These are phyloP conservation scores for Sarcophaga peregrina DNA, from an alignment of 1,140 invertebrate species.

Conservation along the genomic window DNA sequence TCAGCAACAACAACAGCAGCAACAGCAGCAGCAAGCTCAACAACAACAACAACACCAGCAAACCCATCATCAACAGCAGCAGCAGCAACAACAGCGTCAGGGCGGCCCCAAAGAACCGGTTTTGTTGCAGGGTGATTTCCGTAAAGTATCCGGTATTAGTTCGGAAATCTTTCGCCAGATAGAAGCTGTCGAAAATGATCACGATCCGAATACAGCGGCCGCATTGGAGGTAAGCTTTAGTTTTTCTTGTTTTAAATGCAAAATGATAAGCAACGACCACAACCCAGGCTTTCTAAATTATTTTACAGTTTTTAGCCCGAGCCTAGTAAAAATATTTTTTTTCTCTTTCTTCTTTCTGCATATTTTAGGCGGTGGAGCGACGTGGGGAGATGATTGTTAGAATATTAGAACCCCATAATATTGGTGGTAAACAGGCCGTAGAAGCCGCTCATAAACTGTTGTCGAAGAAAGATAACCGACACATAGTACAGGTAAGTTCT, in stretches of 20 bases:
- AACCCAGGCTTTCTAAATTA: too few relatives aligned
- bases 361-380: conserved; percentile 81
- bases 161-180: conserved; percentile 96
- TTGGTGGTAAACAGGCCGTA: conserved; percentile 80
- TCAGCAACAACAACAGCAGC: conserved; percentile 73
- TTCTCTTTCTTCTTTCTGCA: conserved; percentile 41
- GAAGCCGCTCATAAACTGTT: conserved; percentile 87
- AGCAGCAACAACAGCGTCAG: conserved; percentile 53
- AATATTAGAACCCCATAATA: conserved; percentile 85
- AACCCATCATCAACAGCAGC: conserved; percentile 49
- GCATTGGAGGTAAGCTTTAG: conserved; percentile 77
- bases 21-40: conserved; percentile 54
- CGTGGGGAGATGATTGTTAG: conserved; percentile 95
- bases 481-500: conserved; percentile 72
- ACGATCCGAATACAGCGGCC: conserved; percentile 89
- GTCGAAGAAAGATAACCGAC: conserved; percentile 67
- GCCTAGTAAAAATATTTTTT: too few relatives aligned
- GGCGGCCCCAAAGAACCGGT: conserved; percentile 81
- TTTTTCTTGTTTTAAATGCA: not conserved
- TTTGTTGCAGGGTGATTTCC: conserved; percentile 92
- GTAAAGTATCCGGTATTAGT: conserved; percentile 90
- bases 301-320: too few relatives aligned
- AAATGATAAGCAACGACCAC: not conserved
- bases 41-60: conserved; percentile 73
- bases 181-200: conserved; percentile 94